These are phyloP conservation scores for Drosophila suboccidentalis DNA, from an alignment of 2,888 invertebrate genomes.

Conservation along the genomic window DNA sequence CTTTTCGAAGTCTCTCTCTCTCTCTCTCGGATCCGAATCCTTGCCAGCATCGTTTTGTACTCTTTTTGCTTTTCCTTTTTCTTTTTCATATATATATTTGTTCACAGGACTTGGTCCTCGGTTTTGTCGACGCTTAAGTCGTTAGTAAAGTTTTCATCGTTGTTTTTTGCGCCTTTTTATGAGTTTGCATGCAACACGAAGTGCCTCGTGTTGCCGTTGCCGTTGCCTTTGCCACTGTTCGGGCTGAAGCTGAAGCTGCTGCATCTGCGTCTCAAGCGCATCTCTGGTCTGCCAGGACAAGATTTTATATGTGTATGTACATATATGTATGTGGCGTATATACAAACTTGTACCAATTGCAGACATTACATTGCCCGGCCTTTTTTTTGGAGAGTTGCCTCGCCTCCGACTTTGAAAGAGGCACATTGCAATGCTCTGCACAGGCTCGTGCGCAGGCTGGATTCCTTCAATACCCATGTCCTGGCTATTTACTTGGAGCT, in stretches of 20 bases:
- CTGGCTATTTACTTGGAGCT: neutral
- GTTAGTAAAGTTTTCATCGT: slow-evolving; percentile 72
- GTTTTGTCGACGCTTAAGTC: slow-evolving; percentile 68
- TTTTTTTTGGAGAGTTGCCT: slow-evolving; percentile 22
- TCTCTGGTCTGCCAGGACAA: slow-evolving; percentile 38
- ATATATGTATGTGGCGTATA: slow-evolving; percentile 7
- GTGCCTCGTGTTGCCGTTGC: slow-evolving; percentile 31
- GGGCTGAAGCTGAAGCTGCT: slow-evolving; percentile 21
- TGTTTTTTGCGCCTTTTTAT: slow-evolving; percentile 72
- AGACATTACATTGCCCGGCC: slow-evolving; percentile 56
- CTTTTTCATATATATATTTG: neutral
- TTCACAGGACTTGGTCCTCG: slow-evolving; percentile 43
- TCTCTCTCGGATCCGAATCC: slow-evolving; percentile 37
- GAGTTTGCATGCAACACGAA: slow-evolving; percentile 69
- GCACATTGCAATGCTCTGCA: neutral
- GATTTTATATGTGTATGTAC: slow-evolving; percentile 20
- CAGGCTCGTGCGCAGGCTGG: neutral
- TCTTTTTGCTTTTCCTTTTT: neutral
- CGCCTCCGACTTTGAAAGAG: slow-evolving; percentile 27
- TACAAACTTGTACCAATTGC: slow-evolving; percentile 68
- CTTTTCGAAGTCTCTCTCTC: slow-evolving; percentile 15
- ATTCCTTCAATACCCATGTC: neutral
- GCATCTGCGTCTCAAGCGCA: slow-evolving; percentile 52
- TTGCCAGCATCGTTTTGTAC: slow-evolving; percentile 33
- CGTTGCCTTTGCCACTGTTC: neutral